Evolutionary conservation across 1,140 invertebrate species (phyloP), one percentile per base, ranked within the genome.

Genomic region (Listronotus bonariensis): DNA sequence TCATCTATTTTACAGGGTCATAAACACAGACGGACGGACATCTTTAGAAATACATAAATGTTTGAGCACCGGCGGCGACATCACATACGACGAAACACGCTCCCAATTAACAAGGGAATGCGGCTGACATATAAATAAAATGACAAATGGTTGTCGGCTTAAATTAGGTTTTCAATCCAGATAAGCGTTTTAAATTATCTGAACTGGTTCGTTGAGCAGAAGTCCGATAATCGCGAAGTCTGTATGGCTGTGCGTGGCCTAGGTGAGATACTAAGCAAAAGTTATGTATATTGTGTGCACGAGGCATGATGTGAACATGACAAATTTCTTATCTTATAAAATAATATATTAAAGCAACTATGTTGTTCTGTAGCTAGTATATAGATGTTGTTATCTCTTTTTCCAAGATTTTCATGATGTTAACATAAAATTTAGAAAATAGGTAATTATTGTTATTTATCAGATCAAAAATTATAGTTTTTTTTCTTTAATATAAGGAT

Each of bases 121-220:
- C 54, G 63, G 45, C 63, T 52, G 63, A 59, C 63, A 55, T 58
- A 65, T 58, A 58, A 65, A 65, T 58, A 65, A 65, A 65, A 65
- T 65, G 63, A 65, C 63, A 65, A 65, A 65, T 65, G 63, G 56
- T 59, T 65, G 63, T 65, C 63, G 63, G 56, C 54, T 65, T 57
- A 65, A 65, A 65, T 65, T 65, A 65, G 63, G 45, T 65, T 65
- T 65, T 52, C 53, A 49, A 65, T 65, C 63, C 45, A 49, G 63
- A 65, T 65, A 65, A 65, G 63, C 63, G 63, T 65, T 65, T 65
- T 65, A 55, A 65, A 65, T 65, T 65, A 65, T 65, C 63, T 45
- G 15, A 65, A 65, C 63, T 65, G 63, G 63, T 65, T 65, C 63
- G 63, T 65, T 51, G 49, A 42, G 55, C 54, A 52, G 63, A 58